A percentile compares a stretch with the other conserved stretches of the same genome.
phyloP scores from a whole-genome alignment of 2,888 invertebrate species.

The Scaptomyza caliginosa region DNA sequence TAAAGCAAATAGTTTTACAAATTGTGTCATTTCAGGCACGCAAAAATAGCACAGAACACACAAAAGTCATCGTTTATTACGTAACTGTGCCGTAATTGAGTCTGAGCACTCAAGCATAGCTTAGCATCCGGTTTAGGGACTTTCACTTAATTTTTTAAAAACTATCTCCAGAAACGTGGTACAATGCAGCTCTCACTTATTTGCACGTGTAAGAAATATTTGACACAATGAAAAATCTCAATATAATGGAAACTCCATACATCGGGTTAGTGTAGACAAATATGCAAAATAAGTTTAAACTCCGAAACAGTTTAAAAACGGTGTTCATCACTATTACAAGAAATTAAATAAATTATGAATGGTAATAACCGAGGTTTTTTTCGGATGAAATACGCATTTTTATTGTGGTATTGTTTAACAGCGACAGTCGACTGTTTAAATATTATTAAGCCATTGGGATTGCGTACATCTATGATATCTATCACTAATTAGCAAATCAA shows the following conservation, averaged over 20 bases:
- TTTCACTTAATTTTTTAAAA: constrained; percentile 60
- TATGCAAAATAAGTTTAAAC: not conserved
- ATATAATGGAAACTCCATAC: not conserved
- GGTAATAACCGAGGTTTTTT: constrained; percentile 7
- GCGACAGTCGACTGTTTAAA: not conserved
- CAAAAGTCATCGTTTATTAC: constrained; percentile 47
- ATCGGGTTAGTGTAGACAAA: not conserved
- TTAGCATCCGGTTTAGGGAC: constrained; percentile 38
- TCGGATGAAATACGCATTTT: constrained; percentile 1
- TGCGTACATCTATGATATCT: not conserved
- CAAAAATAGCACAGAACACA: constrained; percentile 48
- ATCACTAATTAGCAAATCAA: not conserved
- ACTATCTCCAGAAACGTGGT: constrained; percentile 6
- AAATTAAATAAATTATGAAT: constrained; percentile 14
- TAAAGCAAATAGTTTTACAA: constrained; percentile 70
- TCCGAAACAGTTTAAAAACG: not conserved
- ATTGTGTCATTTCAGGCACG: constrained; percentile 65
- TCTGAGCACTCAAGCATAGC: constrained; percentile 23
- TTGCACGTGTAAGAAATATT: constrained; percentile 36
- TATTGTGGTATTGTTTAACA: constrained; percentile 10
- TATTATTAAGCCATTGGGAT: not conserved
- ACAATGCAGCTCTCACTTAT: constrained; percentile 12
- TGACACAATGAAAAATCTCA: constrained; percentile 2
- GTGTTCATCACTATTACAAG: constrained; percentile 14
- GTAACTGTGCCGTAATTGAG: constrained; percentile 53